Evolutionary conservation across 2,113 vertebrate species (phyloP).

Genomic region (Rhinogobius similis): DNA sequence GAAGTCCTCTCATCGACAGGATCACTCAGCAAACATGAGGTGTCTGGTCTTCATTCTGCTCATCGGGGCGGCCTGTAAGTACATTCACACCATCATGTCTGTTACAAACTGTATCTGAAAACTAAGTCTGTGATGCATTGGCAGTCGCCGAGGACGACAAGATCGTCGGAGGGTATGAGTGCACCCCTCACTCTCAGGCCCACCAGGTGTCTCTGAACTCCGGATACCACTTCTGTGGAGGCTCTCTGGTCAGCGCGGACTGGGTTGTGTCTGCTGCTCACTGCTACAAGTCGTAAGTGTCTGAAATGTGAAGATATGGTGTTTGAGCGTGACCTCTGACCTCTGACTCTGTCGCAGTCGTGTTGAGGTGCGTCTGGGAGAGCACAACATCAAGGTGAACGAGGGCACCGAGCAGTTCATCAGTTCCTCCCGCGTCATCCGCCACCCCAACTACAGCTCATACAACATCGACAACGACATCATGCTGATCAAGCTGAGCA

Average conservation of each 20-base stretch:
- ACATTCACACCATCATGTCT: background rate
- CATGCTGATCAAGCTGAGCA: constrained; percentile 79
- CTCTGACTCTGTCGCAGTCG: constrained; percentile 36
- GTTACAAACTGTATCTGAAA: background rate
- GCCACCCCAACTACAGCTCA: constrained; percentile 66
- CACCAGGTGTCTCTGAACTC: constrained; percentile 72
- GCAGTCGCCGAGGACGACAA: constrained; percentile 75
- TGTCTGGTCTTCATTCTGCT: constrained; percentile 76
- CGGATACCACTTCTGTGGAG: constrained; percentile 77
- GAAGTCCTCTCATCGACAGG: background rate
- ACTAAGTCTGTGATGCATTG: constrained; percentile 16
- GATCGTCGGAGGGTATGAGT: constrained; percentile 77
- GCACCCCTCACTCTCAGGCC: constrained; percentile 56
- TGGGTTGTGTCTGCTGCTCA: constrained; percentile 75
- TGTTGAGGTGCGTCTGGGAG: constrained; percentile 71
- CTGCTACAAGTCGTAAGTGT: constrained; percentile 66
- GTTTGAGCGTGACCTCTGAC: background rate
- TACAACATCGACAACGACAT: constrained; percentile 80
- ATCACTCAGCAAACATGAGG: constrained; percentile 62
- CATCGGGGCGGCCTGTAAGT: constrained; percentile 74
- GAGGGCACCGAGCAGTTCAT: constrained; percentile 73
- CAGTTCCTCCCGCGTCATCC: constrained; percentile 48
- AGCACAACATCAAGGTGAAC: constrained; percentile 63
- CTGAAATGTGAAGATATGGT: background rate
- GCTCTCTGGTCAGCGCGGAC: constrained; percentile 65